These are phyloP conservation scores for Heteromurus nitidus DNA, from an alignment of 2,888 invertebrate genomes.

Conservation along the genomic window DNA sequence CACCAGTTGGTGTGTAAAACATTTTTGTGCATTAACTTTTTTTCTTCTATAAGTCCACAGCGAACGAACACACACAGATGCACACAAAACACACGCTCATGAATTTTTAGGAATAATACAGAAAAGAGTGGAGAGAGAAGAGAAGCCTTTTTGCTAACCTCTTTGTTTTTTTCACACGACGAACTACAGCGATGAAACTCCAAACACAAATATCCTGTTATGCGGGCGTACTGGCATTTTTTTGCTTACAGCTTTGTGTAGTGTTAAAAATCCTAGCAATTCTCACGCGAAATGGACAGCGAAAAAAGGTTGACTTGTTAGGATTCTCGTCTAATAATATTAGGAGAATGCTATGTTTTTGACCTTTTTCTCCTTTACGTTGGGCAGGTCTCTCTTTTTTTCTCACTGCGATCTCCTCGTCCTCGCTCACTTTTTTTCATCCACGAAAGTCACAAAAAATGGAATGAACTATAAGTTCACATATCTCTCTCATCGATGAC, in stretches of 20 bases:
- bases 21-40: too few relatives aligned
- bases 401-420: not conserved
- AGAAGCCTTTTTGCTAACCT: constrained; percentile 12
- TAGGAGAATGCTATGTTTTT: constrained; percentile 14
- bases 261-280: constrained; percentile 53
- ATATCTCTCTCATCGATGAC: constrained; percentile 56
- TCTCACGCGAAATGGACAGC: constrained; percentile 54
- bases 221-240: constrained; percentile 60
- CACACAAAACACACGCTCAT: too few relatives aligned
- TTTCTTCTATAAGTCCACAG: too few relatives aligned
- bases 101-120: too few relatives aligned
- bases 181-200: constrained; percentile 42
- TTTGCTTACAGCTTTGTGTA: constrained; percentile 23
- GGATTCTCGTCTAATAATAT: constrained; percentile 35
- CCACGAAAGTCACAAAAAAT: constrained; percentile 18
- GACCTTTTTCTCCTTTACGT: constrained; percentile 10
- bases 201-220: constrained; percentile 62
- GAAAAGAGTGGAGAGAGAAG: too few relatives aligned
- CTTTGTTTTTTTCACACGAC: constrained; percentile 33
- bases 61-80: too few relatives aligned
- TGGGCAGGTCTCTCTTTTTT: too few relatives aligned
- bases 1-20: too few relatives aligned
- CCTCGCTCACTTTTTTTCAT: not conserved
- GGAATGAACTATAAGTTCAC: constrained; percentile 46
- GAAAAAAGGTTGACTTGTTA: constrained; percentile 50